Evolutionary conservation across 2,888 invertebrate genomes (phyloP), one percentile per base, ranked within the genome.

Genomic region (Ashinkailepas kermadecensis): DNA sequence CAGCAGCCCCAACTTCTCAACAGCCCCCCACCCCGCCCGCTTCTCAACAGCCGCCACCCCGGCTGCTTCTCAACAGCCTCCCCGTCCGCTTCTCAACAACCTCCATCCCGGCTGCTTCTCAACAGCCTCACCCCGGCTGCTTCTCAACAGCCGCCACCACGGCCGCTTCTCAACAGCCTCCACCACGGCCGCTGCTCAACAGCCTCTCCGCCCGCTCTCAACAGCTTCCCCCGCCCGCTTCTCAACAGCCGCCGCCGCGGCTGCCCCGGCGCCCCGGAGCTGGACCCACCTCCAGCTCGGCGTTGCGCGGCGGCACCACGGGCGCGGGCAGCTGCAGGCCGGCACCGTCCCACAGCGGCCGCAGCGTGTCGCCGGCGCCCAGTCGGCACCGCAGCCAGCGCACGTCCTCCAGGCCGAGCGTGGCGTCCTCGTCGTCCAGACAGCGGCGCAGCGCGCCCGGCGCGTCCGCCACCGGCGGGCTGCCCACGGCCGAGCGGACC

Each of bases 371-470:
- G 8, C 10, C 54, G 7, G 15, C 74, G 18, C 21, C 18, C 74
- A 74, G 74, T 23, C 74, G 74, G 54, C 6, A 7, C 39, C 54
- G 74, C 74, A 74, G 74, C 74, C 74, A 74, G 18, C 74, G 74
- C 8, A 54, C 74, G 23, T 39, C 74, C 74, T 74, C 18, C 74
- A 74, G 54, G 8, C 74, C 21, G 54, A 74, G 74, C 18, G 18
- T 3, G 54, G 39, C 54, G 6, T 39, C 74, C 8, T n/a, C 18
- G 23, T 8, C 10, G 39, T 18, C 54, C 74, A 74, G 74, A 10
- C 74, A 74, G 74, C 74, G 74, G 39, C 74, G 74, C 54, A 74
- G 18, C 0, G 2, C 54, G 39, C 4, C 74, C 18, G 74, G 74
- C 39, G 13, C 74, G 18, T 25, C 74, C 18, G 54, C 39, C 54